These are phyloP conservation scores for Poeciliopsis paucimaculata DNA, from an alignment of 2,797 vertebrate genomes.

Conservation along the genomic window DNA sequence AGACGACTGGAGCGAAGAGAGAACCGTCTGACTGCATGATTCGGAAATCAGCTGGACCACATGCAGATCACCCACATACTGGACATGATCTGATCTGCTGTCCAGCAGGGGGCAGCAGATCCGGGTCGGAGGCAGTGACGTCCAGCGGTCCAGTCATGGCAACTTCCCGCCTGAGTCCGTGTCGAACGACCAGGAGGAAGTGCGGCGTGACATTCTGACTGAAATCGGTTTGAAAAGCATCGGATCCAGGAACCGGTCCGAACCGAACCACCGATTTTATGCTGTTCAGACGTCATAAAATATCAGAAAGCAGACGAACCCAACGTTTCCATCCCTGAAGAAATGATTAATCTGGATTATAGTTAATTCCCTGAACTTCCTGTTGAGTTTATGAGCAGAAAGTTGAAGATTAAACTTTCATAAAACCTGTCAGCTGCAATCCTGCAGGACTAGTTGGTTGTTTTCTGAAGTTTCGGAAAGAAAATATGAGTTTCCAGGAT, in stretches of 20 bases:
- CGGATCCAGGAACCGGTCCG: too few relatives aligned
- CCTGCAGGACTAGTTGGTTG: background rate
- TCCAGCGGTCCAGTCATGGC: too few relatives aligned
- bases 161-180: too few relatives aligned
- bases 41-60: background rate
- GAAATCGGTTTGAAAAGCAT: too few relatives aligned
- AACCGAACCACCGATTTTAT: too few relatives aligned
- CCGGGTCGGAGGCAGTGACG: too few relatives aligned
- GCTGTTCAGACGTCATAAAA: too few relatives aligned
- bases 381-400: background rate
- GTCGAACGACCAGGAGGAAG: too few relatives aligned
- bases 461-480: background rate
- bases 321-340: background rate
- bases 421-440: background rate
- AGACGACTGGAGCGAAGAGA: too few relatives aligned
- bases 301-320: too few relatives aligned
- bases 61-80: background rate
- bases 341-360: background rate
- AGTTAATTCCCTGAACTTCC: background rate
- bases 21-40: background rate
- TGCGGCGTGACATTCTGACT: too few relatives aligned
- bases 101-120: too few relatives aligned
- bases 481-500: background rate
- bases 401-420: background rate
- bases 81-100: background rate